Percentiles rank a stretch among this genome's conserved stretches.
Conservation (phyloP, 2,888 invertebrate species). For the Hedya salicella region DNA sequence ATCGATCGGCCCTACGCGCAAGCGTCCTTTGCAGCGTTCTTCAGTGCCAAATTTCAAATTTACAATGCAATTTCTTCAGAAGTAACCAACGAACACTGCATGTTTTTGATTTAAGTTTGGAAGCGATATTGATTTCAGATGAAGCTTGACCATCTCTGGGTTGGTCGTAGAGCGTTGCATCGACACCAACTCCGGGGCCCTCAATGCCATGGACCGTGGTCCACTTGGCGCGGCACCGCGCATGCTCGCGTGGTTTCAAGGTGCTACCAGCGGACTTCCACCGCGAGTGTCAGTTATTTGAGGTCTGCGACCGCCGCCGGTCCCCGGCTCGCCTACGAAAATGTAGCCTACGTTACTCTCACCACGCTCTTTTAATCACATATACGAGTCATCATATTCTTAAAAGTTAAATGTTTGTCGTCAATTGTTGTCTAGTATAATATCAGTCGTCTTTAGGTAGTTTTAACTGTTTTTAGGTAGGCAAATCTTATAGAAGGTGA, state of each 20-base stretch:
- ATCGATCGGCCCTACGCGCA: conserved; percentile 78
- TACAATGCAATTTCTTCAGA: conserved; percentile 18
- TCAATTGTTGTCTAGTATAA: conserved; percentile 76
- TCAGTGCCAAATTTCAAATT: conserved; percentile 41
- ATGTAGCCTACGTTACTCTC: conserved; percentile 58
- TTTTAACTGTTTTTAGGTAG: conserved; percentile 57
- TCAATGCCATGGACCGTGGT: conserved; percentile 64
- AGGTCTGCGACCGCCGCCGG: conserved; percentile 67
- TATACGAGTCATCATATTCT: conserved; percentile 55
- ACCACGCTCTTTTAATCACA: conserved; percentile 53
- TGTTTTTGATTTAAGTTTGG: background rate
- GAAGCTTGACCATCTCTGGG: background rate
- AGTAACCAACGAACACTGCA: background rate
- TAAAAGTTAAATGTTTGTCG: conserved; percentile 61
- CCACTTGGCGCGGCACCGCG: conserved; percentile 73
- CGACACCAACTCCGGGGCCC: conserved; percentile 50
- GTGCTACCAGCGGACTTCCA: conserved; percentile 64
- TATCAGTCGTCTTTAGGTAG: conserved; percentile 60
- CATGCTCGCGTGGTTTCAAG: conserved; percentile 64
- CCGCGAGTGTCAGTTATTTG: conserved; percentile 73
- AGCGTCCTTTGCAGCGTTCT: conserved; percentile 60
- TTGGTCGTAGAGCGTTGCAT: conserved; percentile 45
- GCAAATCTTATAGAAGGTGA: conserved; percentile 58
- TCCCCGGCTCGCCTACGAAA: conserved; percentile 65
- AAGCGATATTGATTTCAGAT: background rate